Evolutionary conservation across 2,797 vertebrate genomes (phyloP), one percentile per base, ranked within the genome.

Genomic region (Megaceryle alcyon): DNA sequence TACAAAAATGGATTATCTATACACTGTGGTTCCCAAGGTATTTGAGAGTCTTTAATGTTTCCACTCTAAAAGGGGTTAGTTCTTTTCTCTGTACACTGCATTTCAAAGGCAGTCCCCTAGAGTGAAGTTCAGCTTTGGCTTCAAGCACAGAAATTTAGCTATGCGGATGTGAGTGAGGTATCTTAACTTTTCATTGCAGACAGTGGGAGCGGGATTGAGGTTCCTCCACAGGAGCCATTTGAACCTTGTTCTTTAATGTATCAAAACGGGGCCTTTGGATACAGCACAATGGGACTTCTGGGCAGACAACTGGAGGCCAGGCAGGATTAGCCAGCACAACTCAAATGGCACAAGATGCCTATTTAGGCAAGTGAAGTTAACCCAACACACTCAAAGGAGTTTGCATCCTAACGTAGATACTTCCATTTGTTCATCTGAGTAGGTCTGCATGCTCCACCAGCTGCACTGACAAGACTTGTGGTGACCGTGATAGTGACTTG

Each of bases 91-190:
- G 41, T 82, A 86, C 48, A 53, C 86, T 95, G 51, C 44, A 29
- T 96, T 96, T 97, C 93, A 96, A 94, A 97, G 84, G 48, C 83
- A 91, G 81, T 82, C 77, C 66, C 93, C 94, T 90, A 84, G 88
- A 79, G 93, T 84, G 92, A 90, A 76, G 73, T 93, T 95, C 90
- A 79, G 73, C 88, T 95, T 94, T 94, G 90, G 39, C 92, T 94
- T 95, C 80, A 76, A 90, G 80, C 66, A 31, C 54, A 79, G 73
- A 76, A 75, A 82, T 92, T 82, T 61, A 93, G 87, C 57, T 83
- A 39, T 25, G 76, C 82, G 77, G 78, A 82, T 86, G 59, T 78
- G 73, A 86, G 69, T 39, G 65, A 86, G 54, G 54, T 90, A 12
- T 39, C 93, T 86, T 72, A 71, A 78, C 94, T 94, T 92, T 81